Evolutionary conservation across 92 coral and sea anemone genomes (phyloP), one percentile per base, ranked within the genome.

Genomic region (Palythoa caribaeorum): DNA sequence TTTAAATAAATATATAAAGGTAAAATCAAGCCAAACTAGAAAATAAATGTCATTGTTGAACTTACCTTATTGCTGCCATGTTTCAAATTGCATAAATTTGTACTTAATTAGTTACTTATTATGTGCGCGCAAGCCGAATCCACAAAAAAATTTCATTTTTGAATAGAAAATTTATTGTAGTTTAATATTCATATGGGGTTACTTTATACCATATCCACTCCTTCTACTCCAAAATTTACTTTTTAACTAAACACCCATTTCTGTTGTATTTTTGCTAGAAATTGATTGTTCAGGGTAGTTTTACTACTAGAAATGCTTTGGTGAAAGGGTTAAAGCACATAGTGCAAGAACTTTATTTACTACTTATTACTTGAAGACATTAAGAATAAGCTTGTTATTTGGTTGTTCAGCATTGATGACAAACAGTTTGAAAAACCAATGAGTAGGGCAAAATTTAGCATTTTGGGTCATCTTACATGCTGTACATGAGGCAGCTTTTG

Each of bases 171-270:
- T 52, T 71, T 79, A 12, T 74, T 71, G 53, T 66, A 40, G 83
- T 87, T 90, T 87, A 86, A 87, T 73, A 71, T 70, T 79, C 72
- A 81, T 74, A 90, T 55, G 86, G 88, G 90, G 88, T 90, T 80
- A 51, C 90, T 77, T 77, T 87, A 59, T 66, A 86, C 65, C 80
- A 90, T 84, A 85, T 84, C 87, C 38, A 86, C 80, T 90, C 92
- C 92, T 85, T 78, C 81, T 73, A 37, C 77, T 62, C 88, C 80
- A 87, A 90, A 90, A 78, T 78, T 74, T 69, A 50, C 60, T 47
- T 73, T 75, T 38, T 54, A 80, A 39, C 35, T 53, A 85, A 52
- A 62, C 50, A 71, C 55, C 59, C 79, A 44, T n/a, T 71, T 87
- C 47, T 68, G 60, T 13, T n/a, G 20, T 48, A 90, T 79, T 66